Evolutionary conservation across 2,797 vertebrate genomes (phyloP), one percentile per base, ranked within the genome.

Genomic region (Zenarchopterus dispar): DNA sequence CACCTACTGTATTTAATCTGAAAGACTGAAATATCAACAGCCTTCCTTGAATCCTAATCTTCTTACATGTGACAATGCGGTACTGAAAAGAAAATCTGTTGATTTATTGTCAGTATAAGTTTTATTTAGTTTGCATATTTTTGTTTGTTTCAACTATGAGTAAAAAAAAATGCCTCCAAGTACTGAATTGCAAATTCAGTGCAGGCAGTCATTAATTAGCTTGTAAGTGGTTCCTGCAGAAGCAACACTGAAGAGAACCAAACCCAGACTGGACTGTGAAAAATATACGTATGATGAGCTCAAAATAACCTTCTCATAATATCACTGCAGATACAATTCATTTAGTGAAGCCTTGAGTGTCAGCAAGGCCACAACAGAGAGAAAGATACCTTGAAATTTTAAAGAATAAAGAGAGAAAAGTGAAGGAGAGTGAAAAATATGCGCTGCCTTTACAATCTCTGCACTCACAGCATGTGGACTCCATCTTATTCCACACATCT

Each of bases 311-410:
- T 60, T 69, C 77, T 59, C 59, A 70, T 68, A 52, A 64, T 22
- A 59, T 63, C 43, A 61, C 45, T 13, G 47, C 53, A 13, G 55
- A 58, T 28, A 21, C 8, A 6, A 51, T 72, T 77, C 13, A 77
- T 74, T 76, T 36, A 48, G 60, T 50, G 18, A 57, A 54, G 61
- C 66, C 73, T 65, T 74, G 69, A 46, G 45, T 57, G 2, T 0
- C 0, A 17, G 44, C 24, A 36, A 68, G 56, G 62, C 69, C 52
- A 13, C 13, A 1, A 42, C 22, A 56, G 28, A 18, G 21, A 47
- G 52, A 67, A 54, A 11, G 44, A 73, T 59, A 51, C 61, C 4
- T 68, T 81, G 52, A 79, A 78, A 81, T 74, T 75, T 71, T 59
- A 50, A 60, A 36, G n/a, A 60, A 23, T 21, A 1, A 61, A 23